A percentile compares a stretch with the other conserved stretches of the same genome.
These are phyloP conservation scores for Tauraco hartlaubi DNA, from an alignment of 2,797 vertebrate species.

Conservation along the genomic window DNA sequence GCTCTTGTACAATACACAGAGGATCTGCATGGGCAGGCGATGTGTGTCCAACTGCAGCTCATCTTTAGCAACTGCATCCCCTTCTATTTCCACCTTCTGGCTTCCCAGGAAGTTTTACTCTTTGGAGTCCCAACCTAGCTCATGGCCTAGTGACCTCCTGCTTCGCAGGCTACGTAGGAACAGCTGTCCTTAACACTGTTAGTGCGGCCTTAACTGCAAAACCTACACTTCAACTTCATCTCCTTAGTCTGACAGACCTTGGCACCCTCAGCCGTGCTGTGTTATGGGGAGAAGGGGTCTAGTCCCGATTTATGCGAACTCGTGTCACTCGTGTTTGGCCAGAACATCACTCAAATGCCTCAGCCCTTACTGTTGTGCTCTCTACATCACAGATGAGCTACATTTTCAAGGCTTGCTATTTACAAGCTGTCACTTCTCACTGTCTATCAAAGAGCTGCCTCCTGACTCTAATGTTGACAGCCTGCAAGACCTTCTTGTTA, in stretches of 20 bases:
- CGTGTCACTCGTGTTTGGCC: conserved; percentile 17
- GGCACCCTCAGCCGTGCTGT: neutral
- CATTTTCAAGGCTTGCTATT: conserved; percentile 35
- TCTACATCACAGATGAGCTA: conserved; percentile 17
- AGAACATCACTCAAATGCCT: conserved; percentile 28
- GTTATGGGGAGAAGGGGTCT: neutral
- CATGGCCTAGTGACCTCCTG: neutral
- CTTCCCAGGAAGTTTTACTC: neutral
- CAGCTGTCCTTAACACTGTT: neutral
- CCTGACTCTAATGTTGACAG: conserved; percentile 34
- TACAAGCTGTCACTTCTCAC: conserved; percentile 55
- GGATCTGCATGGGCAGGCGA: neutral
- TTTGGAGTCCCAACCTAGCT: neutral
- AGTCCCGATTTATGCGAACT: neutral
- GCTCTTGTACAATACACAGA: neutral
- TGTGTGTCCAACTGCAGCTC: neutral
- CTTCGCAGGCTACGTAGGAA: neutral
- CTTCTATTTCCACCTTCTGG: neutral
- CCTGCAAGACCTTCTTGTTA: conserved; percentile 32
- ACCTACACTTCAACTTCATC: neutral
- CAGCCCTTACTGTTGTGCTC: neutral
- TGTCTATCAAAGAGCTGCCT: conserved; percentile 54
- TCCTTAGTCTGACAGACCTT: neutral
- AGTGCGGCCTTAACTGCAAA: neutral
- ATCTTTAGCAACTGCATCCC: neutral